These are phyloP conservation scores for Lytechinus pictus DNA, from an alignment of 35 echinoderm and acorn worm species.

Conservation along the genomic window DNA sequence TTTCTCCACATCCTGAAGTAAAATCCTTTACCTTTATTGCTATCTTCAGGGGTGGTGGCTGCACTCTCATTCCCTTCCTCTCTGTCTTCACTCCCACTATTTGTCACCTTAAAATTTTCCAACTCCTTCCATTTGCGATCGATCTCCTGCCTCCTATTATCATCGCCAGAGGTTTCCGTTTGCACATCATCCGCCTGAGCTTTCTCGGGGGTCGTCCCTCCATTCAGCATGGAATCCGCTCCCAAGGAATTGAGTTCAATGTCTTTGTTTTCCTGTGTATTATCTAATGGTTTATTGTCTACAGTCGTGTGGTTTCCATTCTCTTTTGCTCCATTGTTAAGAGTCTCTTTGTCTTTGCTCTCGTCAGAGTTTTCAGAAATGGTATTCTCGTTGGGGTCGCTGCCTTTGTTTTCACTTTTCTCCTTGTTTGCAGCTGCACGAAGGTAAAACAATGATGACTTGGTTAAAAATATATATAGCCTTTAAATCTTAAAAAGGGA, in stretches of 20 bases:
- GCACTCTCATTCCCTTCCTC: background rate
- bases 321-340: constrained; percentile 23
- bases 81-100: background rate
- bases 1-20: background rate
- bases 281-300: constrained; percentile 7
- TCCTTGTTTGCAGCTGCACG: constrained; percentile 44
- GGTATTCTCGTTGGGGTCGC: constrained; percentile 37
- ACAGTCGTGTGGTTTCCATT: constrained; percentile 18
- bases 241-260: background rate
- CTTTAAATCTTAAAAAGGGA: too few relatives aligned
- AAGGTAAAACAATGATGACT: background rate
- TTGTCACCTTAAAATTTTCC: background rate
- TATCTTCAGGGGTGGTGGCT: background rate
- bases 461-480: background rate
- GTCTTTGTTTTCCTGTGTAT: background rate
- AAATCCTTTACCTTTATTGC: constrained; percentile 11
- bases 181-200: background rate
- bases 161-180: background rate
- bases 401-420: background rate
- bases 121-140: background rate
- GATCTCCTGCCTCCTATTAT: background rate
- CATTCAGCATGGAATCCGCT: background rate
- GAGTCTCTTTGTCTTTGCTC: constrained; percentile 23
- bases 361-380: background rate
- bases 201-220: background rate